Percentiles rank a stretch among this genome's conserved stretches.
Evolutionary conservation across 1,140 invertebrate species (phyloP).

Genomic region (Sminthurides bifidus): DNA sequence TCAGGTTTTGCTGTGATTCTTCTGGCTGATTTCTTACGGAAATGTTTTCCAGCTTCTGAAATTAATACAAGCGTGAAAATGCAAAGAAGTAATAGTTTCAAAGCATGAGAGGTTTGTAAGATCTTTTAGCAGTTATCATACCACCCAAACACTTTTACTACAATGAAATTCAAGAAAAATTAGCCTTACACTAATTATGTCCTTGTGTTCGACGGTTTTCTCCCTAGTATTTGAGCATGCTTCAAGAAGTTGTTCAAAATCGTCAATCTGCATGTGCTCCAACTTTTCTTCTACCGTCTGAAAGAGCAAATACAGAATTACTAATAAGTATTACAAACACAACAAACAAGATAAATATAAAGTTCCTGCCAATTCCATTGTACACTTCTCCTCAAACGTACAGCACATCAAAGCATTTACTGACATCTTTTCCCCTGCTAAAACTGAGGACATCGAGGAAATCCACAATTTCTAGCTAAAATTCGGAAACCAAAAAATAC

Average conservation of each 20-base stretch:
- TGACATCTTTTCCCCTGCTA: too few relatives aligned
- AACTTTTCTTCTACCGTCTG: conserved; percentile 7
- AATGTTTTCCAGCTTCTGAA: background rate
- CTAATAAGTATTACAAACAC: too few relatives aligned
- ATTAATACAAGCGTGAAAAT: background rate
- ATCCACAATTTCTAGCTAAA: too few relatives aligned
- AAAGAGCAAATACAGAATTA: too few relatives aligned
- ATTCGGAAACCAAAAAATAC: too few relatives aligned
- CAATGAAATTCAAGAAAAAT: too few relatives aligned
- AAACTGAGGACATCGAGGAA: too few relatives aligned
- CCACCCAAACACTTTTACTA: background rate
- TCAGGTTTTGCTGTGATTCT: background rate
- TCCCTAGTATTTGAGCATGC: background rate
- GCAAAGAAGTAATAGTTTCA: background rate
- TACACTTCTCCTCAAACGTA: too few relatives aligned
- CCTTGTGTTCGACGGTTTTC: conserved; percentile 1
- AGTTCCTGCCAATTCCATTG: too few relatives aligned
- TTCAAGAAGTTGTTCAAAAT: conserved; percentile 1
- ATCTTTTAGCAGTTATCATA: background rate
- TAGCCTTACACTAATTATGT: conserved; percentile 12
- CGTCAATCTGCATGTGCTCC: conserved; percentile 6
- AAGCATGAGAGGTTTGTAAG: too few relatives aligned
- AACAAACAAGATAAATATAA: too few relatives aligned
- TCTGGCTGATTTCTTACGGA: background rate
- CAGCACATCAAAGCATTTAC: too few relatives aligned